These are phyloP conservation scores for Plagodis dolabraria DNA, from an alignment of 2,888 invertebrate genomes.

Conservation along the genomic window DNA sequence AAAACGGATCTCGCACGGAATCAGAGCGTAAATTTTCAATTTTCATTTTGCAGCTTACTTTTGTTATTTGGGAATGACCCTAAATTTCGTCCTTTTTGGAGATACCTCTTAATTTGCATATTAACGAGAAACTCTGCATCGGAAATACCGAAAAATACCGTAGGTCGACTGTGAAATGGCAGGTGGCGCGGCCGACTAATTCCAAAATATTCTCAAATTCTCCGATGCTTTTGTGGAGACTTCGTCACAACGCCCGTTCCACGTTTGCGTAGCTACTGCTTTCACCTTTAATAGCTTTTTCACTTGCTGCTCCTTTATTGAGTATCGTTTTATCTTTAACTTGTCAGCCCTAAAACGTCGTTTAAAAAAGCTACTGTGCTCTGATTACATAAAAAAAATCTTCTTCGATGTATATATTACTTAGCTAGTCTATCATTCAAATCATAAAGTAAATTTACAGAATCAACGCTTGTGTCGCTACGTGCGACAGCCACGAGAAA, in stretches of 20 bases:
- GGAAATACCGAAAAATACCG: slow-evolving; percentile 75
- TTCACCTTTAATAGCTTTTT: slow-evolving; percentile 10
- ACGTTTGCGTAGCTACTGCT: background rate
- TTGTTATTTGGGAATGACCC: slow-evolving; percentile 69
- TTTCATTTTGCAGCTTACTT: slow-evolving; percentile 64
- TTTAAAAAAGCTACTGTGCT: background rate
- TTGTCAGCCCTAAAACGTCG: slow-evolving; percentile 2
- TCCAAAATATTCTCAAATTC: slow-evolving; percentile 66
- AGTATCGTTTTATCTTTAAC: slow-evolving; percentile 2
- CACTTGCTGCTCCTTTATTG: slow-evolving; percentile 5
- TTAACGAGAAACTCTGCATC: slow-evolving; percentile 83
- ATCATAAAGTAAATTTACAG: slow-evolving; percentile 24
- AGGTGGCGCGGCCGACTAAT: slow-evolving; percentile 67
- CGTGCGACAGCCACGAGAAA: slow-evolving; percentile 35
- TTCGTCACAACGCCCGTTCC: background rate
- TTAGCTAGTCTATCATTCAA: slow-evolving; percentile 28
- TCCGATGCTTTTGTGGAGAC: slow-evolving; percentile 21
- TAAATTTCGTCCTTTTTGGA: slow-evolving; percentile 70
- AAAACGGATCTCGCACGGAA: slow-evolving; percentile 64
- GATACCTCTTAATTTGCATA: slow-evolving; percentile 82
- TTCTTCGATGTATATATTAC: slow-evolving; percentile 17
- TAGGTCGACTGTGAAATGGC: slow-evolving; percentile 73
- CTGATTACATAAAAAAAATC: slow-evolving; percentile 15
- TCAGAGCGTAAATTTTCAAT: slow-evolving; percentile 68
- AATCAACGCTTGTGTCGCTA: slow-evolving; percentile 28